Evolutionary conservation across 2,888 invertebrate genomes (phyloP), one percentile per base, ranked within the genome.

Genomic region (Kuschelorhynchus macadamiae): DNA sequence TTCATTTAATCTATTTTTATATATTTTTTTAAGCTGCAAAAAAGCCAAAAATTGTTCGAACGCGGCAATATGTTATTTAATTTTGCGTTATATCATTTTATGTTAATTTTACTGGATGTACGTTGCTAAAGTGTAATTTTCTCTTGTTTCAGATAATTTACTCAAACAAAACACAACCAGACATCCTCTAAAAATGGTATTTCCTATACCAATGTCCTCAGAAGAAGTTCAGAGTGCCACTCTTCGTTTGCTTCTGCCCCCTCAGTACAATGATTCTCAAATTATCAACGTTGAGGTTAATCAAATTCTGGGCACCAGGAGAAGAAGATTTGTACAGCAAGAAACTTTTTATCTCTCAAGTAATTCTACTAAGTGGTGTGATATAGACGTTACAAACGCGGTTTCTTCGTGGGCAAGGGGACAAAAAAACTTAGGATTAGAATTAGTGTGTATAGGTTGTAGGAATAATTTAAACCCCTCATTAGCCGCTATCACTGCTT

Each of bases 311-410:
- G 84, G 84, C 49, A 75, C 80, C 0, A 80, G 82, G 25, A 81
- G 83, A 56, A 80, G 82, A 50, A 78, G 81, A 33, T 77, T 85
- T 12, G 72, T 86, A 49, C 78, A 81, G 25, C 81, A 83, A 59
- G 77, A 78, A 56, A 79, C 74, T 32, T 75, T 85, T 75, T 78
- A 85, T 77, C 71, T 83, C 76, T 75, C 81, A 50, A 67, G 73
- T 62, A 71, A 77, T 42, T 78, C 80, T 36, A 84, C 87, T 1
- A 87, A 87, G 71, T 90, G 90, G 90, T 80, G 88, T 41, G 88
- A 89, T 61, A 84, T 89, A 62, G 90, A 90, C 76, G 84, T 88
- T 1, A 87, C 87, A 8, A 82, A 83, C 72, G 87, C 86, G 0
- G 85, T 86, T 52, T 78, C 79, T 61, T 78, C 80, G 55, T 88